These are phyloP conservation scores for Lanius collurio DNA, from an alignment of 2,113 vertebrate genomes.

Conservation along the genomic window DNA sequence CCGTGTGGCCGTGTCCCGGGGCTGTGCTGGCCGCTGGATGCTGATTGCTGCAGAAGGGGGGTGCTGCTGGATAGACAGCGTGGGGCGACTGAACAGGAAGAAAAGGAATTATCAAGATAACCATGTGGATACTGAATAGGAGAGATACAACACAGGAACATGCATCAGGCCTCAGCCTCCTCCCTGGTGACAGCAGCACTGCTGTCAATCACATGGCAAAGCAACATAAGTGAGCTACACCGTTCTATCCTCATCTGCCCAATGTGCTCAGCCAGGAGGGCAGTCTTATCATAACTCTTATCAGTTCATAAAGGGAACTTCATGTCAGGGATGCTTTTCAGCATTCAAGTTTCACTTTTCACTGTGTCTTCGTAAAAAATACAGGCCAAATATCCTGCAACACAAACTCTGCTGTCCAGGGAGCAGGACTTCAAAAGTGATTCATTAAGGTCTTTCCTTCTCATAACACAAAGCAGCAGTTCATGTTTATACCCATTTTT, in stretches of 20 bases:
- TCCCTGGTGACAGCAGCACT: background rate
- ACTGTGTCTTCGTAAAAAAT: background rate
- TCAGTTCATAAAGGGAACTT: background rate
- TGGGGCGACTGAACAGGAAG: constrained; percentile 77
- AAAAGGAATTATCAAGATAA: background rate
- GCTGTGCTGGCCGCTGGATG: constrained; percentile 88
- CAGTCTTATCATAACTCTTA: background rate
- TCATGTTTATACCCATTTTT: background rate
- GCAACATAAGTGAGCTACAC: fast-evolving
- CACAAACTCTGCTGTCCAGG: background rate
- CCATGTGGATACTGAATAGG: fast-evolving
- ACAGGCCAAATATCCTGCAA: background rate
- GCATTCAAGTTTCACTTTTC: background rate
- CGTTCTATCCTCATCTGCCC: background rate
- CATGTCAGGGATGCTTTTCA: background rate
- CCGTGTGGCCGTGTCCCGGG: constrained; percentile 83
- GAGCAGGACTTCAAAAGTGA: background rate
- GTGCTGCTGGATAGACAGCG: constrained; percentile 88
- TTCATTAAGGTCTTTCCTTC: background rate
- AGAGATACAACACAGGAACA: background rate
- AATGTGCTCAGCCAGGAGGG: background rate
- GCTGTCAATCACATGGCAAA: background rate
- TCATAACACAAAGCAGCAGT: background rate
- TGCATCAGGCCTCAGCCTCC: background rate
- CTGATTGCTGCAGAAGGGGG: constrained; percentile 86